Evolutionary conservation across 2,113 vertebrate genomes (phyloP).

Genomic region (Sclerurus mexicanus): DNA sequence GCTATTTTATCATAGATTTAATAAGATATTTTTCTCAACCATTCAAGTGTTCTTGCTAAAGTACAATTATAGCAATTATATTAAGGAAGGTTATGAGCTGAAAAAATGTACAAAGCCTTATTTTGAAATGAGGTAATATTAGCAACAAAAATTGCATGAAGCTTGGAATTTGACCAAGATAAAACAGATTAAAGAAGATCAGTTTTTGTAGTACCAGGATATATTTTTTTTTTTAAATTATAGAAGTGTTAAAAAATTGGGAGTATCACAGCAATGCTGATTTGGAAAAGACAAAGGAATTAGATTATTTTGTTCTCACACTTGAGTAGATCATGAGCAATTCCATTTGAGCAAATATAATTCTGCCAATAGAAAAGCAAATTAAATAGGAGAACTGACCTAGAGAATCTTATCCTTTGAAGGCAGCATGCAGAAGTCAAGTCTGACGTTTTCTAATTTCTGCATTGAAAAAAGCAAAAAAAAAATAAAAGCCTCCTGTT

Average conservation of each 20-base stretch:
- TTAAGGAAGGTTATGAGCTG: background rate
- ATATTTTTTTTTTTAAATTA: background rate
- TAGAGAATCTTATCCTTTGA: background rate
- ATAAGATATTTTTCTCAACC: slow-evolving; percentile 5
- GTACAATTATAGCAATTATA: background rate
- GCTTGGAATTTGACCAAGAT: background rate
- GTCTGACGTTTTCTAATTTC: background rate
- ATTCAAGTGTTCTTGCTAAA: background rate
- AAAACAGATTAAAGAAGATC: background rate
- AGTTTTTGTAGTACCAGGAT: background rate
- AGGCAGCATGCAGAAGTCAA: background rate
- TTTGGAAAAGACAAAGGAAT: background rate
- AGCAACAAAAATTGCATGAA: background rate
- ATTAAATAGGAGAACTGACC: background rate
- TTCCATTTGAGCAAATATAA: background rate
- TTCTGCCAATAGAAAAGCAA: background rate
- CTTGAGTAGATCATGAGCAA: background rate
- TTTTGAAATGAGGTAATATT: slow-evolving; percentile 34
- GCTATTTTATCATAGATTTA: background rate
- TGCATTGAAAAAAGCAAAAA: background rate
- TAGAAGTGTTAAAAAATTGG: background rate
- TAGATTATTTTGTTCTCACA: background rate
- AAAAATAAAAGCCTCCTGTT: background rate
- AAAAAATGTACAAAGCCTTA: slow-evolving; percentile 18
- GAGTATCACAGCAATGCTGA: background rate